phyloP scores from a whole-genome alignment of 2,113 vertebrate genomes.

The Emydura subglobosa region DNA sequence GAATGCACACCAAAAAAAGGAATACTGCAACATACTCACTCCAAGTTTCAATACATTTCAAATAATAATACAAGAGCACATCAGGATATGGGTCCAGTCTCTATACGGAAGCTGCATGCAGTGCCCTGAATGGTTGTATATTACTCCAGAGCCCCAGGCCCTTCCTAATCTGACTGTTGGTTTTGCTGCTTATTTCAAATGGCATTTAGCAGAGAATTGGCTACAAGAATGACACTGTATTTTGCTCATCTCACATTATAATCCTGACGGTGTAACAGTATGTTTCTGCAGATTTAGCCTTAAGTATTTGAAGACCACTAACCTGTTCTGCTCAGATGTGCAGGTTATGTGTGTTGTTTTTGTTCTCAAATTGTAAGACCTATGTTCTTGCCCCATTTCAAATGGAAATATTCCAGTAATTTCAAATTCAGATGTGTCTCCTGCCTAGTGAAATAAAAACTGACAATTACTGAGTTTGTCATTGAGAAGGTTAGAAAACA shows the following conservation, averaged over 20 bases:
- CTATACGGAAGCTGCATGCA: not conserved
- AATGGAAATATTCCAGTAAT: not conserved
- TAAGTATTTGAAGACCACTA: not conserved
- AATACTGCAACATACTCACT: not conserved
- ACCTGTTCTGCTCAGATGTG: not conserved
- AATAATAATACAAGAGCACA: not conserved
- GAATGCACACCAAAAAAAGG: not conserved
- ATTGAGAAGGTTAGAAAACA: not conserved
- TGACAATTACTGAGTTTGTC: not conserved
- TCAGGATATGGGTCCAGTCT: not conserved
- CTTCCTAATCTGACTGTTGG: fast-evolving
- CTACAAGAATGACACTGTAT: not conserved
- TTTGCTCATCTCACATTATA: not conserved
- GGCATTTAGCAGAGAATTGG: not conserved
- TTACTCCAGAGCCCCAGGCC: not conserved
- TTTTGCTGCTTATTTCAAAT: not conserved
- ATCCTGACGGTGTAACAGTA: not conserved
- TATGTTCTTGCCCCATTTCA: not conserved
- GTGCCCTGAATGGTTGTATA: not conserved
- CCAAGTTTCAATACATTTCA: not conserved
- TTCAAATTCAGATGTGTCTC: not conserved
- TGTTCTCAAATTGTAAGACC: not conserved
- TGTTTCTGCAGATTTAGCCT: not conserved
- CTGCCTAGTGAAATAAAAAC: not conserved
- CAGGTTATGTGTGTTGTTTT: not conserved